Evolutionary conservation across 1,140 invertebrate species (phyloP).

Genomic region (Bicyclus anynana): DNA sequence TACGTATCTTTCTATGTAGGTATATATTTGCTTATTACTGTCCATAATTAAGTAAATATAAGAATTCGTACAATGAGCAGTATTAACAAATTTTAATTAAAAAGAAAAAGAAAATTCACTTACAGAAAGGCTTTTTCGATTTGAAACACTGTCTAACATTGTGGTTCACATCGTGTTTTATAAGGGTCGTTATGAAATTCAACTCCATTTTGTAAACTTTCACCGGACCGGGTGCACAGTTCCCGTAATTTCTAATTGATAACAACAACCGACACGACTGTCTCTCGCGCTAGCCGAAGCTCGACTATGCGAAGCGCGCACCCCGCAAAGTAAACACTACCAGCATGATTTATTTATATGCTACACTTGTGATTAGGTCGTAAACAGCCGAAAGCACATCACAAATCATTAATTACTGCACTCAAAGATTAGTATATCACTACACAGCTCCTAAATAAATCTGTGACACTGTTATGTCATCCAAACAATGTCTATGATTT

Average conservation of each 20-base stretch:
- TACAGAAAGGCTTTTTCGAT: slow-evolving; percentile 69
- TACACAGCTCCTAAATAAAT: too few relatives aligned
- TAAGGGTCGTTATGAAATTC: slow-evolving; percentile 63
- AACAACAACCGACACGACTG: slow-evolving; percentile 20
- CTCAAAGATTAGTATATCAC: too few relatives aligned
- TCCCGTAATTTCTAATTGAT: slow-evolving; percentile 6
- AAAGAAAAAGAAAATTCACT: slow-evolving; percentile 33
- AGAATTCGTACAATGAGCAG: too few relatives aligned
- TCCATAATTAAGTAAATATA: too few relatives aligned
- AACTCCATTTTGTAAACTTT: slow-evolving; percentile 54
- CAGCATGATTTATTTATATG: slow-evolving; percentile 38
- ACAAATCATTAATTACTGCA: too few relatives aligned
- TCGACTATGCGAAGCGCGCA: slow-evolving; percentile 56
- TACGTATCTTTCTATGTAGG: too few relatives aligned
- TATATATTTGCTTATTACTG: too few relatives aligned
- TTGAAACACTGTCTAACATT: slow-evolving; percentile 74
- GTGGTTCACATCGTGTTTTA: slow-evolving; percentile 73
- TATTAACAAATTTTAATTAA: too few relatives aligned
- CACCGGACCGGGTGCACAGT: slow-evolving; percentile 9
- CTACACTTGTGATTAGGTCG: slow-evolving; percentile 24
- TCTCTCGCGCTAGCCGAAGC: slow-evolving; percentile 25
- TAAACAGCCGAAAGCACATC: slow-evolving; percentile 17
- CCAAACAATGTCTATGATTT: too few relatives aligned
- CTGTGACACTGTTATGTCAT: too few relatives aligned
- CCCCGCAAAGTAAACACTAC: slow-evolving; percentile 51